Evolutionary conservation across 2,797 vertebrate genomes (phyloP), one percentile per base, ranked within the genome.

Genomic region (Chelmon rostratus): DNA sequence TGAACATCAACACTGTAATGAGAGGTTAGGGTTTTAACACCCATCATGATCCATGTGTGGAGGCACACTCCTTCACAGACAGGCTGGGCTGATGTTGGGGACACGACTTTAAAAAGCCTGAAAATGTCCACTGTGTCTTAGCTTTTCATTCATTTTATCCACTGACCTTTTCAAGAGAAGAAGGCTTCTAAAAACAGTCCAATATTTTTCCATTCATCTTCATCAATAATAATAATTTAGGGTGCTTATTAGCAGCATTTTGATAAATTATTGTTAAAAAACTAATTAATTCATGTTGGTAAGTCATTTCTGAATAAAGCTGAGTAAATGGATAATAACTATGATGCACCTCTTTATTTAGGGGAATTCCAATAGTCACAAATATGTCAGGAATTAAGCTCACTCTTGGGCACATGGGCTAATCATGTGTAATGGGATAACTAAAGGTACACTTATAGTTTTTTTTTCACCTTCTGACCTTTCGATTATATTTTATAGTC

Each of bases 1-100:
- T 33, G 33, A 63, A 70, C 86, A 61, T 44, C 35, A 73, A 67
- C 69, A 23, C 19, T 44, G 31, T 47, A 37, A 65, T 56, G 72
- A 76, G 25, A 61, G 49, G 21, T 59, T 73, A 28, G 25, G 25
- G 59, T 61, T 68, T 21, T 7, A 61, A 16, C 9, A 68, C 2
- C 25, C 50, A 49, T 63, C 13, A 25, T 50, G 12, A 64, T 25
- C 10, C 2, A 46, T 40, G 59, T 57, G 15, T 40, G 52, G 44
- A 23, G 42, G n/a, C 16, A 6, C 11, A 21, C 11, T 8, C 6
- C 16, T 31, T 28, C 23, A 54, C 49, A 52, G 50, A 37, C 28
- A 42, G 2, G 5, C 35, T 21, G 11, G 25, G 18, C 56, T 19
- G n/a, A 35, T 44, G 33, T 19, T 49, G 18, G 23, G 19, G 9